These are phyloP conservation scores for Corydoras sp. DNA, from an alignment of 2,113 vertebrate species.

Conservation along the genomic window DNA sequence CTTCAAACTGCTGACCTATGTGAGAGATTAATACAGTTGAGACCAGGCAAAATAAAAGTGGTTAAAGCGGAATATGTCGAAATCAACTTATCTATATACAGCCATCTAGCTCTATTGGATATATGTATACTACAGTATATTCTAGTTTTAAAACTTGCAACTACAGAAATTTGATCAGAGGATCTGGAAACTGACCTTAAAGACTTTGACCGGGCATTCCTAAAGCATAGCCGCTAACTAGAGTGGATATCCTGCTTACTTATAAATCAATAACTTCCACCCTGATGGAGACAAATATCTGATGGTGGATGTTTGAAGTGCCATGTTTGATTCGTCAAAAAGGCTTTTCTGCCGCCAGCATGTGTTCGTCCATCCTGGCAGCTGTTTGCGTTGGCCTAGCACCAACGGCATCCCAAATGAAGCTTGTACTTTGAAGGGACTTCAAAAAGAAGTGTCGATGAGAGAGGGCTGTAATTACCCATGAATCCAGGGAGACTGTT, in stretches of 20 bases:
- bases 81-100: conserved; percentile 16
- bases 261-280: conserved; percentile 36
- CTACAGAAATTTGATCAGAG: conserved; percentile 20
- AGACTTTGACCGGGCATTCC: neutral
- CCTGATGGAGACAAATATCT: conserved; percentile 31
- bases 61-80: neutral
- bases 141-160: conserved; percentile 9
- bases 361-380: conserved; percentile 29
- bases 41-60: conserved; percentile 5
- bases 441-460: conserved; percentile 38
- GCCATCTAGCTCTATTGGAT: neutral
- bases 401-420: conserved; percentile 44
- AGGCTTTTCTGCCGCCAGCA: conserved; percentile 5
- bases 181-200: conserved; percentile 7
- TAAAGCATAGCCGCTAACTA: conserved; percentile 8
- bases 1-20: neutral
- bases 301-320: conserved; percentile 38
- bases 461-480: conserved; percentile 40
- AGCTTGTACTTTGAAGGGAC: conserved; percentile 40
- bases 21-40: neutral
- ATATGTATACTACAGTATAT: too few relatives aligned
- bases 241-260: conserved; percentile 11
- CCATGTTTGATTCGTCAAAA: conserved; percentile 29
- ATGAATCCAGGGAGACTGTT: conserved; percentile 33
- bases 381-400: conserved; percentile 34